A percentile compares a stretch with the other conserved stretches of the same genome.
phyloP scores from a whole-genome alignment of 1,140 invertebrate species.

The Phenacoccus solenopsis region DNA sequence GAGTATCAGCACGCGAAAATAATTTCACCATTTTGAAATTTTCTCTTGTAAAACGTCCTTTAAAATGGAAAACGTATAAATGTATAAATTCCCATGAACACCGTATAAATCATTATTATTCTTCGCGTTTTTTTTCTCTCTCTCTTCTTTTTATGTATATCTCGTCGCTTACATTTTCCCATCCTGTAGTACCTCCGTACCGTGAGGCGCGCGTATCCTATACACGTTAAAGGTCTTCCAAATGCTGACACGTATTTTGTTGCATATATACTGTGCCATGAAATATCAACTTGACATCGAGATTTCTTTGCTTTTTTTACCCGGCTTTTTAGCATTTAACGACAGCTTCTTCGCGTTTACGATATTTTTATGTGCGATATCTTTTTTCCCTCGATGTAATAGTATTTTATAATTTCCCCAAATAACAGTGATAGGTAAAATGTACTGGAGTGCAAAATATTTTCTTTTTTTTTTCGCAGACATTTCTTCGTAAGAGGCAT shows the following conservation, averaged over 20 bases:
- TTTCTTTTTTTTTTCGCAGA: too few species aligned
- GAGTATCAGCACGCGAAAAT: background rate
- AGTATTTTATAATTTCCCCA: too few species aligned
- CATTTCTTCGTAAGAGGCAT: too few species aligned
- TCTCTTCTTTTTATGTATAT: background rate
- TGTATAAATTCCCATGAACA: background rate
- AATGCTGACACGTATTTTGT: constrained; percentile 8
- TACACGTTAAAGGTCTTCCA: background rate
- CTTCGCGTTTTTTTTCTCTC: background rate
- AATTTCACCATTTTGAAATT: background rate
- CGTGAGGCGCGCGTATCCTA: background rate
- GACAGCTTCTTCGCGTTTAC: background rate
- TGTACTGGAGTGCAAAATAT: too few species aligned
- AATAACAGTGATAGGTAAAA: too few species aligned
- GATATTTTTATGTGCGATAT: background rate
- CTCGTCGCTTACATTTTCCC: background rate
- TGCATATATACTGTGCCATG: background rate
- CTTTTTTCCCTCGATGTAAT: background rate
- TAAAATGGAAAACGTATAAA: background rate
- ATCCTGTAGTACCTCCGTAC: background rate
- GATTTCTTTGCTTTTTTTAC: constrained; percentile 1
- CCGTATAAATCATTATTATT: constrained; percentile 8
- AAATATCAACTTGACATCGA: background rate
- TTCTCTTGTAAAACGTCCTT: background rate
- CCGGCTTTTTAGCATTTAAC: background rate